phyloP scores from a whole-genome alignment of 2,113 vertebrate species.

The Phycodurus eques region DNA sequence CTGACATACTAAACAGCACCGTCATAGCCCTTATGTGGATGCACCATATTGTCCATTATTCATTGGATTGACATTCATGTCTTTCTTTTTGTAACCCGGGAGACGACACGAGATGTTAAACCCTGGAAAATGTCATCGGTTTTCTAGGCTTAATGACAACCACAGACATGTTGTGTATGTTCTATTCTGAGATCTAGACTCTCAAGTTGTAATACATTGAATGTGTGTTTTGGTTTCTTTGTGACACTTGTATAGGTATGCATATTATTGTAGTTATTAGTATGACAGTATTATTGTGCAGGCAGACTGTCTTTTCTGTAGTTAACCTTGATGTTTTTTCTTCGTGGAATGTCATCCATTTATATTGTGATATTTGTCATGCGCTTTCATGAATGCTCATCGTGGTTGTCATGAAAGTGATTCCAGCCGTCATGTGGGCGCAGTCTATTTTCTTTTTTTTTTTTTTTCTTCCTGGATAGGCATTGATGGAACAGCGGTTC shows the following conservation, averaged over 20 bases:
- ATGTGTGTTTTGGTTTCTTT: not conserved
- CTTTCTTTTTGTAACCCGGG: not conserved
- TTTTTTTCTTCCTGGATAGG: slow-evolving; percentile 37
- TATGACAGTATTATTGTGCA: not conserved
- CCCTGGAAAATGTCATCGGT: not conserved
- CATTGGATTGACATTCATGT: slow-evolving; percentile 12
- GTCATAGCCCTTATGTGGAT: slow-evolving; percentile 7
- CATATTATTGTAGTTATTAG: not conserved
- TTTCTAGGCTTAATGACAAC: not conserved
- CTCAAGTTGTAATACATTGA: not conserved
- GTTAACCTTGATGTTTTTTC: slow-evolving; percentile 25
- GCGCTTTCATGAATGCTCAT: slow-evolving; percentile 52
- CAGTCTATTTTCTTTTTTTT: slow-evolving; percentile 41
- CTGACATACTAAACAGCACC: slow-evolving; percentile 5
- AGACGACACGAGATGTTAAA: not conserved
- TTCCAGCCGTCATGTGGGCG: slow-evolving; percentile 28
- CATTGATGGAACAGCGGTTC: slow-evolving; percentile 55
- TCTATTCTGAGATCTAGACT: not conserved
- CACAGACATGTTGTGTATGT: not conserved
- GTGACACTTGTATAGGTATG: not conserved
- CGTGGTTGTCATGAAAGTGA: slow-evolving; percentile 39
- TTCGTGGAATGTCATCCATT: slow-evolving; percentile 21
- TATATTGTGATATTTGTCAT: slow-evolving; percentile 30
- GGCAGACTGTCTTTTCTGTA: not conserved
- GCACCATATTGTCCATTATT: slow-evolving; percentile 5